These are phyloP conservation scores for Drosophila elegans DNA, from an alignment of 1,140 invertebrate species.

Conservation along the genomic window DNA sequence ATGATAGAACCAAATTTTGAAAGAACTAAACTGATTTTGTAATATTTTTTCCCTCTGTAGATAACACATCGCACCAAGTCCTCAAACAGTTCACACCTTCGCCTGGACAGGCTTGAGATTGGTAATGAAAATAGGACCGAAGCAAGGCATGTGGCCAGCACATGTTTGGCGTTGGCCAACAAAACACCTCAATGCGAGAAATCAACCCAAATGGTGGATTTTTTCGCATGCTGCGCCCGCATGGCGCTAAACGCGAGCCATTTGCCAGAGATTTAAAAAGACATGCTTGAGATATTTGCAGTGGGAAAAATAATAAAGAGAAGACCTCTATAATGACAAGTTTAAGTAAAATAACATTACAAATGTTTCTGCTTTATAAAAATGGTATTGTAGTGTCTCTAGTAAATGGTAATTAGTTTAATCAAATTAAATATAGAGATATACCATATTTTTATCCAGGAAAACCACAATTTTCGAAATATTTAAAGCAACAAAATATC, in stretches of 20 bases:
- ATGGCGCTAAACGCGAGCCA: constrained; percentile 69
- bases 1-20: too few species aligned
- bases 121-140: constrained; percentile 5
- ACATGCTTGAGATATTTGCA: not conserved
- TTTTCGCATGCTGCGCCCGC: constrained; percentile 68
- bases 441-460: too few species aligned
- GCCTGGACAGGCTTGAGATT: constrained; percentile 30
- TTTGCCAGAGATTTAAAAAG: constrained; percentile 14
- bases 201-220: constrained; percentile 39
- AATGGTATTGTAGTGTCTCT: too few species aligned
- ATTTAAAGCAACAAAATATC: too few species aligned
- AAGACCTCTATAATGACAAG: not conserved
- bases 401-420: too few species aligned
- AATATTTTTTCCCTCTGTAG: constrained; percentile 4
- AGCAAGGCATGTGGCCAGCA: constrained; percentile 57
- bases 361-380: too few species aligned
- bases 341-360: not conserved
- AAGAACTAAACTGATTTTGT: not conserved
- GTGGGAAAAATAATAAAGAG: not conserved
- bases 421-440: too few species aligned
- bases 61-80: constrained; percentile 1
- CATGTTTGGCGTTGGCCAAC: constrained; percentile 59
- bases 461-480: too few species aligned
- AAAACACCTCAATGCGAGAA: constrained; percentile 56
- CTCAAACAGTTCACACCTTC: constrained; percentile 40